phyloP scores from a whole-genome alignment of 2,888 invertebrate species.

The Anthophora plumipes region DNA sequence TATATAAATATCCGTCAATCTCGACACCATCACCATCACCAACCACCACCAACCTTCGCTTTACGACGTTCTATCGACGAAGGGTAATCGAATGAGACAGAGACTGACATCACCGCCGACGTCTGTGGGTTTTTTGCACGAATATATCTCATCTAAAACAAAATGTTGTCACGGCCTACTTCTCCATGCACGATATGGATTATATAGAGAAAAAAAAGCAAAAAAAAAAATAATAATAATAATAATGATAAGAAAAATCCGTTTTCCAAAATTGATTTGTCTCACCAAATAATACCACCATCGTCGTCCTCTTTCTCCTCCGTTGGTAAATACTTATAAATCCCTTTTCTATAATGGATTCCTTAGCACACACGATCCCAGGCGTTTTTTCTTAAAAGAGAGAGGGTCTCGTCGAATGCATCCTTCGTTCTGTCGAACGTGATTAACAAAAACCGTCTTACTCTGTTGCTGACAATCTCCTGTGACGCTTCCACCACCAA shows the following conservation, averaged over 20 bases:
- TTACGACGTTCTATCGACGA: conserved; percentile 58
- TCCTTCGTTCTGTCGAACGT: conserved; percentile 69
- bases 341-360: neutral
- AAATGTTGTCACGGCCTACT: conserved; percentile 17
- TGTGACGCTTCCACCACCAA: conserved; percentile 51
- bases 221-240: no score
- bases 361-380: conserved; percentile 19
- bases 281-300: no score
- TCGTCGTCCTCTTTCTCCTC: neutral
- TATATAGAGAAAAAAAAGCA: no score
- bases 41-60: conserved; percentile 24
- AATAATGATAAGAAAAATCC: no score
- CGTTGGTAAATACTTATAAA: neutral
- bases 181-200: conserved; percentile 54
- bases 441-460: conserved; percentile 64
- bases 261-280: conserved; percentile 8
- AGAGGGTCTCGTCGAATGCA: conserved; percentile 68
- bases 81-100: conserved; percentile 65
- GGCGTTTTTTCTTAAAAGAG: conserved; percentile 6
- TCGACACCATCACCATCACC: neutral
- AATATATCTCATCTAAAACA: conserved; percentile 42
- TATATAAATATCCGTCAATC: neutral
- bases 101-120: conserved; percentile 57
- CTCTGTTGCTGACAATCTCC: conserved; percentile 59
- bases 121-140: conserved; percentile 56